These are phyloP conservation scores for Bombyx mori DNA, from an alignment of 1,140 invertebrate genomes.

Conservation along the genomic window DNA sequence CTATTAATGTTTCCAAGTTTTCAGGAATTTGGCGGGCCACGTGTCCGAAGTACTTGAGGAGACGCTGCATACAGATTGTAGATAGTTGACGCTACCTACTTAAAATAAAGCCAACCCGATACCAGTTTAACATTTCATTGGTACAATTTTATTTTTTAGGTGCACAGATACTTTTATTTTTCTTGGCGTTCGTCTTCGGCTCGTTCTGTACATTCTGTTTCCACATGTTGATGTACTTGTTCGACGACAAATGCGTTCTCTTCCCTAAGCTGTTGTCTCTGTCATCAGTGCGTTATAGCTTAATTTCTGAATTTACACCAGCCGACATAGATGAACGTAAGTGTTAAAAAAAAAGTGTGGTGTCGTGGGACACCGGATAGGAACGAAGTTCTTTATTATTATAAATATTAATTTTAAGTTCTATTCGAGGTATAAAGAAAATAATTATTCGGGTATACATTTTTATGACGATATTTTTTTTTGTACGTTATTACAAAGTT, in stretches of 20 bases:
- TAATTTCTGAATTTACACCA: constrained; percentile 50
- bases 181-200: constrained; percentile 57
- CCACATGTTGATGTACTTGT: constrained; percentile 59
- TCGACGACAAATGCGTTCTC: constrained; percentile 59
- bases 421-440: no score
- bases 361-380: no score
- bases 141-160: constrained; percentile 23
- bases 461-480: no score
- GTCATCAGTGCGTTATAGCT: constrained; percentile 30
- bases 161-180: constrained; percentile 54
- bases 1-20: no score
- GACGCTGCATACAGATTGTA: no score
- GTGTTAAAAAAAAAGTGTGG: constrained; percentile 23
- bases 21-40: no score
- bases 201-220: constrained; percentile 62
- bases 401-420: background rate
- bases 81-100: no score
- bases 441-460: no score
- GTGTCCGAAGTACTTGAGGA: no score
- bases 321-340: constrained; percentile 21
- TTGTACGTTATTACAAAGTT: no score
- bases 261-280: constrained; percentile 50
- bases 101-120: no score
- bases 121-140: background rate
- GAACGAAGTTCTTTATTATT: background rate